These are phyloP conservation scores for Zoanthus solanderi DNA, from an alignment of 92 coral and sea anemone species.

Conservation along the genomic window DNA sequence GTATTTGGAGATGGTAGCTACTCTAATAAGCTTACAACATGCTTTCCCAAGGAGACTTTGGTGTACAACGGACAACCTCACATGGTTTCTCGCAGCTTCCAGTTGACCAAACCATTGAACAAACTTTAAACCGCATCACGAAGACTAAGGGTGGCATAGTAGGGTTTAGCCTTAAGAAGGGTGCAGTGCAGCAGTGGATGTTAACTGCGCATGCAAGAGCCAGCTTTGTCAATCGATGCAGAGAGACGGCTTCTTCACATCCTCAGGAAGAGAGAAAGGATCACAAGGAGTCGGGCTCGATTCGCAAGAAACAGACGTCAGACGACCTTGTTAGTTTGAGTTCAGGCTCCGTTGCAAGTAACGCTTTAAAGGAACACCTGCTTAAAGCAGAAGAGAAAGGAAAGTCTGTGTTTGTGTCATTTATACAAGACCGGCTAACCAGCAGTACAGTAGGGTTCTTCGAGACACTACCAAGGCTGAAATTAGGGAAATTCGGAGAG, in stretches of 20 bases:
- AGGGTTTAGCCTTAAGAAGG: constrained; percentile 69
- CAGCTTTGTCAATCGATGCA: constrained; percentile 64
- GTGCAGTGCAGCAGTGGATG: constrained; percentile 78
- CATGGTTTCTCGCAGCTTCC: constrained; percentile 71
- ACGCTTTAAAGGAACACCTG: constrained; percentile 51
- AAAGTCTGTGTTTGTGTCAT: constrained; percentile 33
- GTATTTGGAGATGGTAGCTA: constrained; percentile 35
- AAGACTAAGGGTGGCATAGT: constrained; percentile 77
- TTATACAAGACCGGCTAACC: constrained; percentile 50
- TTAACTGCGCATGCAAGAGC: constrained; percentile 78
- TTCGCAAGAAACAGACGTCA: constrained; percentile 56
- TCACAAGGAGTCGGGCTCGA: constrained; percentile 66
- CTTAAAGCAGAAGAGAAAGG: constrained; percentile 63
- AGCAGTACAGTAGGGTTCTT: constrained; percentile 58
- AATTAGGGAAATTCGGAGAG: constrained; percentile 61
- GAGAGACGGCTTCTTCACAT: constrained; percentile 52
- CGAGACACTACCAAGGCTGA: constrained; percentile 71
- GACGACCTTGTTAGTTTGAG: constrained; percentile 66
- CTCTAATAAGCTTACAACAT: constrained; percentile 45
- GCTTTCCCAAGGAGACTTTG: constrained; percentile 69
- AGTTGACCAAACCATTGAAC: constrained; percentile 77
- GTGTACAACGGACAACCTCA: constrained; percentile 66
- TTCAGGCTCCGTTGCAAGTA: constrained; percentile 66
- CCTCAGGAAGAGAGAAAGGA: constrained; percentile 30
- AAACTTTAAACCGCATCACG: constrained; percentile 70